Evolutionary conservation across 2,113 vertebrate genomes (phyloP), one percentile per base, ranked within the genome.

Genomic region (Stigmatopora nigra): DNA sequence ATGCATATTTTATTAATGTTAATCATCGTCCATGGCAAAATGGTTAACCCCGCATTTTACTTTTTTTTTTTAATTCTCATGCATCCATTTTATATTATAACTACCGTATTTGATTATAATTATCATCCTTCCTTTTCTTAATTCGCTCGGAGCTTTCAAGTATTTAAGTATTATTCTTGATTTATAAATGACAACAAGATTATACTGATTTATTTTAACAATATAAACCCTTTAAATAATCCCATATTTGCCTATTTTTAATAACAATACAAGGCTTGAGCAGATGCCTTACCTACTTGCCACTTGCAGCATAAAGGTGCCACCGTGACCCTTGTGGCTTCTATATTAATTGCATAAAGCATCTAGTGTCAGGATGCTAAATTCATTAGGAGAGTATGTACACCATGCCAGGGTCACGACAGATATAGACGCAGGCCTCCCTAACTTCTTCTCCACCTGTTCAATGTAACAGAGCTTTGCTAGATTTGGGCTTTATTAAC

Each of bases 271-370:
- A 75, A 73, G 68, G 75, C 78, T 76, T 82, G 76, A 84, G 84
- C 78, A 45, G 84, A 86, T 82, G 78, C 85, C 85, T 81, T 73
- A 83, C 82, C 78, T 82, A 83, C 74, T 75, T 86, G 88, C 84
- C 58, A 82, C 80, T 86, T 80, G 81, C 84, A 82, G 80, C 85
- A 86, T 0, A 46, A 71, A 81, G 81, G 81, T 81, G 86, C 69
- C 79, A 84, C 72, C 58, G 5, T 19, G 36, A 55, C 73, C 63
- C 41, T 61, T 44, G 17, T 61, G 63, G 51, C 5, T 0, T 45
- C 78, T 85, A 78, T 85, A 86, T 88, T 87, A 86, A 89, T 87
- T 86, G 85, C 82, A 83, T 83, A 86, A 82, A 86, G 85, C 86
- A 84, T 87, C 82, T 88, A 77, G 82, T 85, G 86, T 85, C 82